Evolutionary conservation across 2,113 vertebrate genomes (phyloP).

Genomic region (Bubo bubo): DNA sequence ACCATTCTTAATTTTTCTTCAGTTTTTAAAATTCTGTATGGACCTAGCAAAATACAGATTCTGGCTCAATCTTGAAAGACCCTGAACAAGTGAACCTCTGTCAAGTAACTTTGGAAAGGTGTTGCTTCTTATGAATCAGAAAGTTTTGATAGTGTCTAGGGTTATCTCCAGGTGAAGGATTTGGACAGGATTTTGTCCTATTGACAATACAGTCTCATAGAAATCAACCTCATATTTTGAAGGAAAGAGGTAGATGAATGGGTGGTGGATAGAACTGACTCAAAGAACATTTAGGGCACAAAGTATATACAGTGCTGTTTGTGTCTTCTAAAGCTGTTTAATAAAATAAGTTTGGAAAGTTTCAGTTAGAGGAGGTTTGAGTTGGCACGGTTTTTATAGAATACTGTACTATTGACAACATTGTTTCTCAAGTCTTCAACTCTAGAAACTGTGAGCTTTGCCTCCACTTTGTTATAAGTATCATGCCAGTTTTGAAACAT

Average conservation of each 20-base stretch:
- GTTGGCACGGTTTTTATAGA: not conserved
- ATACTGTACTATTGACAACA: not conserved
- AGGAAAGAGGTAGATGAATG: not conserved
- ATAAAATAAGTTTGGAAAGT: not conserved
- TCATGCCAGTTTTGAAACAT: not conserved
- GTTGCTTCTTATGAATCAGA: not conserved
- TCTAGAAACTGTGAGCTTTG: not conserved
- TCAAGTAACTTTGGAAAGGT: not conserved
- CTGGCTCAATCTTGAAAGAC: not conserved
- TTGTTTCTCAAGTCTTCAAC: not conserved
- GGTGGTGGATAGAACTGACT: not conserved
- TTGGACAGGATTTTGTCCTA: not conserved
- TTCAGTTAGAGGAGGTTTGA: not conserved
- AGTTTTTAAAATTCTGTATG: not conserved
- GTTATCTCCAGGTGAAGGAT: not conserved
- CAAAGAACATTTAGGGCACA: not conserved
- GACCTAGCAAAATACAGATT: not conserved
- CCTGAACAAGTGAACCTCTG: not conserved
- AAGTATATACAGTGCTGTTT: not conserved
- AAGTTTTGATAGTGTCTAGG: not conserved
- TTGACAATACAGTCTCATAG: not conserved
- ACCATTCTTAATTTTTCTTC: not conserved
- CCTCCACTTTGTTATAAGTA: not conserved
- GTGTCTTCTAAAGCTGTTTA: not conserved
- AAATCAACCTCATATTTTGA: not conserved